A percentile compares a stretch with the other conserved stretches of the same genome.
Evolutionary conservation across 2,888 invertebrate genomes (phyloP).

Genomic region (Caenorhabditis doughertyi): DNA sequence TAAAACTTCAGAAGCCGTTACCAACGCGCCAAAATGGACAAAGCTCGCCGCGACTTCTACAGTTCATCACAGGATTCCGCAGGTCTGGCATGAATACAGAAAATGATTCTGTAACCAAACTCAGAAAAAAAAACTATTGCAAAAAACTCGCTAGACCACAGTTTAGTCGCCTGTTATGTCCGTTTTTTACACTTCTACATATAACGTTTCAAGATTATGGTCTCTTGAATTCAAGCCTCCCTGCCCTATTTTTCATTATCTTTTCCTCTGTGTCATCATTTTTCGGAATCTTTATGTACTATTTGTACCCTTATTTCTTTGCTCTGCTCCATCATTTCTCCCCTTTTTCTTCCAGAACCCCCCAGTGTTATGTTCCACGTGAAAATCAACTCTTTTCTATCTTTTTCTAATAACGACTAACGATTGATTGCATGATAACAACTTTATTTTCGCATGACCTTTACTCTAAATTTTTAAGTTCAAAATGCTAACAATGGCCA

Average conservation of each 20-base stretch:
- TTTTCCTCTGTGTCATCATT: conserved; percentile 53
- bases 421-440: conserved; percentile 15
- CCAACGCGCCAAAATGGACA: conserved; percentile 74
- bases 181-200: conserved; percentile 56
- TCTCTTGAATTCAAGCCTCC: not conserved
- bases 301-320: conserved; percentile 27
- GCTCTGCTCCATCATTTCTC: conserved; percentile 28
- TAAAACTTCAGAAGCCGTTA: conserved; percentile 64
- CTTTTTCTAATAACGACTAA: not conserved
- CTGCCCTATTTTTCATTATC: conserved; percentile 15
- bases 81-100: conserved; percentile 71
- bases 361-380: conserved; percentile 59
- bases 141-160: conserved; percentile 25
- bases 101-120: conserved; percentile 18
- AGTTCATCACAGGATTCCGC: conserved; percentile 69
- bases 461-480: conserved; percentile 14
- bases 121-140: conserved; percentile 33
- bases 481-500: not conserved
- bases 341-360: conserved; percentile 27
- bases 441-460: conserved; percentile 15
- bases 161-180: conserved; percentile 52
- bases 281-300: conserved; percentile 32
- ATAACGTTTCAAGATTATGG: conserved; percentile 37
- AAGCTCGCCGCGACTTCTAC: conserved; percentile 81
- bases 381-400: not conserved